These are phyloP conservation scores for Drosophila repleta DNA, from an alignment of 1,140 invertebrate genomes.

Conservation along the genomic window DNA sequence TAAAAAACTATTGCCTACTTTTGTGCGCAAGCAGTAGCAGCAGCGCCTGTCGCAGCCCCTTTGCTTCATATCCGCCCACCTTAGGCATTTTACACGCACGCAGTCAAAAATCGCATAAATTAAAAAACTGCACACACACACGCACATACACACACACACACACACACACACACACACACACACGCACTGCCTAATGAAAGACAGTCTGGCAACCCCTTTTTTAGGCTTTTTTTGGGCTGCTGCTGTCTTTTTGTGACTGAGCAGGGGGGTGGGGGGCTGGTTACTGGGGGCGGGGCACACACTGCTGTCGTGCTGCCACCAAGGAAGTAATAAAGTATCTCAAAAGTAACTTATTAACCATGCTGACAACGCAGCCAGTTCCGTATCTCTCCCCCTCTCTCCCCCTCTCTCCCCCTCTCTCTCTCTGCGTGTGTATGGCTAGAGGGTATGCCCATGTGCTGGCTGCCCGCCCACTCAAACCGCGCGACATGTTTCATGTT, in stretches of 20 bases:
- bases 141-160: slow-evolving; percentile 6
- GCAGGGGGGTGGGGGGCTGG: no score
- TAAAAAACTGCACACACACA: slow-evolving; percentile 69
- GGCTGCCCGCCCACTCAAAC: slow-evolving; percentile 25
- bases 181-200: slow-evolving; percentile 43
- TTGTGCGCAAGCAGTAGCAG: slow-evolving; percentile 17
- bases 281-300: no score
- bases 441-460: slow-evolving; percentile 1
- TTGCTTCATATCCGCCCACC: neutral
- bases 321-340: slow-evolving; percentile 82
- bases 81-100: slow-evolving; percentile 10
- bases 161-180: no score
- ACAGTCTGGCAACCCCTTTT: slow-evolving; percentile 64
- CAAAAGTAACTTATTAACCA: slow-evolving; percentile 82
- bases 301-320: slow-evolving; percentile 54
- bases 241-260: slow-evolving; percentile 17
- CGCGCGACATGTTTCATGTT: slow-evolving; percentile 68
- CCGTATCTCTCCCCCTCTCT: slow-evolving; percentile 34
- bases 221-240: slow-evolving; percentile 13
- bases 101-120: slow-evolving; percentile 80
- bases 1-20: slow-evolving; percentile 52
- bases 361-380: slow-evolving; percentile 76
- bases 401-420: no score
- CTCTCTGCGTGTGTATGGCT: neutral
- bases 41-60: neutral